Evolutionary conservation across 1,140 invertebrate species (phyloP), one percentile per base, ranked within the genome.

Genomic region (Drosophila asahinai): DNA sequence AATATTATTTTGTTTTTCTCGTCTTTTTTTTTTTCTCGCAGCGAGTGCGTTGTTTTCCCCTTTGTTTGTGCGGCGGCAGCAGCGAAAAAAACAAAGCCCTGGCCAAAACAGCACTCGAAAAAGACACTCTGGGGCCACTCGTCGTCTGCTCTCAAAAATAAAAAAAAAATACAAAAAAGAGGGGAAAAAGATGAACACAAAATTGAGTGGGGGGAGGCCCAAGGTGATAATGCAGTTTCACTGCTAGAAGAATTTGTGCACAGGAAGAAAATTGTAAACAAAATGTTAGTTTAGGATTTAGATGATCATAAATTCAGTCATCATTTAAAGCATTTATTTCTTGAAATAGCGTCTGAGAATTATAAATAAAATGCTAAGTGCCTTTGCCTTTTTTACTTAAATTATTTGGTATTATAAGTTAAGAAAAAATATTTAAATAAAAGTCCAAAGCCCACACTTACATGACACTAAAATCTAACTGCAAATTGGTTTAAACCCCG

Each of bases 211-310:
- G 51, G 76, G 64, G 74, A 64, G 68, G 45, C 43, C 55, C 83
- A 77, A 74, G 86, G 86, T 90, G 86, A 90, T 90, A 82, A 86
- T 90, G 86, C 86, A 90, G 81, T 91, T 90, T 89, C 52, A 51
- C 49, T 42, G 48, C 52, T 62, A 19, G 51, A 66, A 51, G 67
- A 81, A 68, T 54, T 52, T 17, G 30, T 15, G 22, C 63, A 67
- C 19, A 30, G 74, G 4, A 19, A 58, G n/a, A 66, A 66, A 64
- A 40, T 3, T 11, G 5, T 11, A 7, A 47, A 27, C 30, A 48
- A 64, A 72, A 59, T 7, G 2, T 38, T 19, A 15, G 0, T 2
- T 6, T 1, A 30, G n/a, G 15, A n/a, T 9, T 27, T n/a, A 0
- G 2, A n/a, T 5, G 5, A n/a, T 2, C 1, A n/a, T 5, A 12